phyloP scores from a whole-genome alignment of 2,888 invertebrate genomes.

The Oxyscelio sp. region DNA sequence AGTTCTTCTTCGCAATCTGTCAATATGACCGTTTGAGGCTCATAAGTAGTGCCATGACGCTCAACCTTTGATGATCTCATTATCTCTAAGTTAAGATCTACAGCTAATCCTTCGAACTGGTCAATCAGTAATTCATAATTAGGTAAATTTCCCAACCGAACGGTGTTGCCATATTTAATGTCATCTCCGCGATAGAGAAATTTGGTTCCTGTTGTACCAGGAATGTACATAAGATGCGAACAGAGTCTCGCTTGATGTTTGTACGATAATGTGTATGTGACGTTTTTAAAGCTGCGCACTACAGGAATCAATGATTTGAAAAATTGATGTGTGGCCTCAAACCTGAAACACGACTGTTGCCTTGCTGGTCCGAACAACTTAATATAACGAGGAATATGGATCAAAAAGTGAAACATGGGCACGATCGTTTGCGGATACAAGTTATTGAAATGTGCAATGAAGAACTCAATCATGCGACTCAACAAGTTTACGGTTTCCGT shows the following conservation, averaged over 20 bases:
- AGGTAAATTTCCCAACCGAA: constrained; percentile 30
- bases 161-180: constrained; percentile 40
- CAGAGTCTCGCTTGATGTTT: constrained; percentile 57
- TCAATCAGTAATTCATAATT: constrained; percentile 15
- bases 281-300: constrained; percentile 68
- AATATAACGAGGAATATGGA: too few relatives aligned
- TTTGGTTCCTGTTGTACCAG: constrained; percentile 38
- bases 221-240: constrained; percentile 44
- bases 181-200: constrained; percentile 64
- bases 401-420: too few relatives aligned
- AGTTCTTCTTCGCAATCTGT: constrained; percentile 31
- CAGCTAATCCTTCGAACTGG: not conserved
- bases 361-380: too few relatives aligned
- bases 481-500: too few relatives aligned
- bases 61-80: constrained; percentile 31
- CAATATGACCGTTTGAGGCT: constrained; percentile 52
- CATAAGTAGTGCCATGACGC: constrained; percentile 47
- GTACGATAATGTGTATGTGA: constrained; percentile 53
- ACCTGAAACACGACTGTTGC: too few relatives aligned
- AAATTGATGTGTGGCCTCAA: too few relatives aligned
- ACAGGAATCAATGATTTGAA: too few relatives aligned
- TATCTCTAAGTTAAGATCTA: constrained; percentile 18
- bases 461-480: too few relatives aligned
- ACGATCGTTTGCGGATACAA: too few relatives aligned
- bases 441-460: too few relatives aligned